Evolutionary conservation across 2,113 vertebrate genomes (phyloP), one percentile per base, ranked within the genome.

Genomic region (Percina caprodes): DNA sequence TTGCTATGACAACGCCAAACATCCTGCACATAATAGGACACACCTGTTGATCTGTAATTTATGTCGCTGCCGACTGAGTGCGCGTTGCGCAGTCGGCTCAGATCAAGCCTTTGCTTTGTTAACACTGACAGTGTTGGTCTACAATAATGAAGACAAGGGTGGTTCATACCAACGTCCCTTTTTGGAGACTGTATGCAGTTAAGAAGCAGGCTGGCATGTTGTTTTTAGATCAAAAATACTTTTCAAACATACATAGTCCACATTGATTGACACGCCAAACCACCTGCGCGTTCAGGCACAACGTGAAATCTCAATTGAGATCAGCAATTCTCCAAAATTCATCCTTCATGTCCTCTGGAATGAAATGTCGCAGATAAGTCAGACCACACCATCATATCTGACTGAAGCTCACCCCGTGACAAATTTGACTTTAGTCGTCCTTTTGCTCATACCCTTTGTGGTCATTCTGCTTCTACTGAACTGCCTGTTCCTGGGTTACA

Each of bases 371-470:
- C 91, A 92, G 30, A 62, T 56, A 74, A 77, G 79, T 71, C 90
- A 84, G 79, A 84, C 49, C 59, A 63, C 86, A 21, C 24, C 88
- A 45, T 8, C 88, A 24, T 48, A 80, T 74, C 55, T 86, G 82
- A 84, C 69, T 6, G 94, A 92, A 55, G 86, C 82, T 58, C 70
- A 85, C 60, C 89, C 92, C 0, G 89, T 94, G 73, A 89, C 92
- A 0, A 93, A 85, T 26, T 54, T 96, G 79, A 93, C 93, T 6
- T 55, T 95, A 2, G 90, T 96, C 5, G 85, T 95, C 14, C 92
- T 96, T 0, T 69, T 96, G 59, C 93, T 96, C 35, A 86, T 95
- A 4, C 95, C 95, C 11, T 96, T 92, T 19, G 94, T 96, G 51
- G 80, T 96, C 11, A 59, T 95, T 1, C 91, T 96, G 73, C 87